Conservation (phyloP, 2,888 invertebrate species). For the Pachycephus smyrnensis region DNA sequence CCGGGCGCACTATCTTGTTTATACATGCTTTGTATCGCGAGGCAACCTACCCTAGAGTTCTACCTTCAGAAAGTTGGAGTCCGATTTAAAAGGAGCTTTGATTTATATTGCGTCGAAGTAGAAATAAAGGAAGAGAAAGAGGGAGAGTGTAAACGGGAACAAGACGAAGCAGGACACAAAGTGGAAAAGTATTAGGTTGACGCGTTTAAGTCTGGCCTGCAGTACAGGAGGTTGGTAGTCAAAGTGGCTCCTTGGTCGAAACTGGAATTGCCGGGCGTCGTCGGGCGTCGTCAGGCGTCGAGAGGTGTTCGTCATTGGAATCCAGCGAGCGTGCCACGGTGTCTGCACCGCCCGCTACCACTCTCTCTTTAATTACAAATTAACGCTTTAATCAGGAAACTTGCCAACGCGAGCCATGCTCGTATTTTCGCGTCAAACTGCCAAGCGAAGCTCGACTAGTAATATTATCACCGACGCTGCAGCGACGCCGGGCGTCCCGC, state of each 20-base stretch:
- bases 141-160: not conserved
- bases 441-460: conserved; percentile 34
- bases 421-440: conserved; percentile 51
- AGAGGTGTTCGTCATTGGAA: not conserved
- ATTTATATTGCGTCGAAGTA: not conserved
- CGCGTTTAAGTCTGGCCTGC: not conserved
- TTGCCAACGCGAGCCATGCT: conserved; percentile 44
- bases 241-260: not conserved
- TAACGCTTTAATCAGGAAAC: conserved; percentile 62
- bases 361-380: conserved; percentile 57
- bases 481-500: conserved; percentile 28
- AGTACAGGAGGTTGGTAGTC: not conserved
- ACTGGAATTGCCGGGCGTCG: not conserved
- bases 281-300: not conserved
- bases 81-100: not conserved
- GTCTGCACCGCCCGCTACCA: conserved; percentile 3
- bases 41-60: not conserved
- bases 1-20: conserved; percentile 25
- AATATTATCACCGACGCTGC: conserved; percentile 53
- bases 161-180: not conserved
- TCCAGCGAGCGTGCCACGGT: not conserved
- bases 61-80: not conserved
- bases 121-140: not conserved
- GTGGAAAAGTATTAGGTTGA: not conserved
- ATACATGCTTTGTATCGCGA: conserved; percentile 46